These are phyloP conservation scores for Neopelma chrysocephalum DNA, from an alignment of 2,797 vertebrate species.

Conservation along the genomic window DNA sequence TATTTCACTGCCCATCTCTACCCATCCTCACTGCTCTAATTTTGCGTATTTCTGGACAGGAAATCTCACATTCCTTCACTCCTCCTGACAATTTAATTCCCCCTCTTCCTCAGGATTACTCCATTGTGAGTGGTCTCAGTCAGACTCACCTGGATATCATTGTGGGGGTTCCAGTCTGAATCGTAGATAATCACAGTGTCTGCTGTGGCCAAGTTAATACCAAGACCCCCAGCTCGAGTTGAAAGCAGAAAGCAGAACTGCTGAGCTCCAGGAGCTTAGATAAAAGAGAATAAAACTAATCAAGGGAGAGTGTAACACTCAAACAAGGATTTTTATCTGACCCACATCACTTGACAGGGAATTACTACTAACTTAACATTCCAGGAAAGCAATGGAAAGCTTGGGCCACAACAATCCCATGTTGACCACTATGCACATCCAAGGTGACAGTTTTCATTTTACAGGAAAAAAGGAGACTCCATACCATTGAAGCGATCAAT, in stretches of 20 bases:
- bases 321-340: not conserved
- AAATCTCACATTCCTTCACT: not conserved
- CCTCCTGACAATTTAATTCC: not conserved
- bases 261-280: constrained; percentile 91
- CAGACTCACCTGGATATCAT: constrained; percentile 93
- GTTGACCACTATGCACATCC: not conserved
- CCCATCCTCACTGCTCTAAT: not conserved
- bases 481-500: constrained; percentile 97
- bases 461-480: not conserved
- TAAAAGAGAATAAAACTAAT: constrained; percentile 12
- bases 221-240: constrained; percentile 95
- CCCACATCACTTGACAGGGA: not conserved
- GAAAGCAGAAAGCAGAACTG: constrained; percentile 99
- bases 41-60: not conserved
- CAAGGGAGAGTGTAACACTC: not conserved
- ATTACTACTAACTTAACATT: not conserved
- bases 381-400: not conserved
- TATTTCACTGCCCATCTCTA: not conserved
- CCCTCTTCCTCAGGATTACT: not conserved
- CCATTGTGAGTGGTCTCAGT: not conserved
- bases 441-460: not conserved
- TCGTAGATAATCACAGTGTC: constrained; percentile 99
- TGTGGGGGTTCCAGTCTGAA: constrained; percentile 99
- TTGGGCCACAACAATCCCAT: not conserved
- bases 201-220: constrained; percentile 97